A percentile compares a stretch with the other conserved stretches of the same genome.
phyloP scores from a whole-genome alignment of 1,140 invertebrate genomes.

The Formica exsecta region DNA sequence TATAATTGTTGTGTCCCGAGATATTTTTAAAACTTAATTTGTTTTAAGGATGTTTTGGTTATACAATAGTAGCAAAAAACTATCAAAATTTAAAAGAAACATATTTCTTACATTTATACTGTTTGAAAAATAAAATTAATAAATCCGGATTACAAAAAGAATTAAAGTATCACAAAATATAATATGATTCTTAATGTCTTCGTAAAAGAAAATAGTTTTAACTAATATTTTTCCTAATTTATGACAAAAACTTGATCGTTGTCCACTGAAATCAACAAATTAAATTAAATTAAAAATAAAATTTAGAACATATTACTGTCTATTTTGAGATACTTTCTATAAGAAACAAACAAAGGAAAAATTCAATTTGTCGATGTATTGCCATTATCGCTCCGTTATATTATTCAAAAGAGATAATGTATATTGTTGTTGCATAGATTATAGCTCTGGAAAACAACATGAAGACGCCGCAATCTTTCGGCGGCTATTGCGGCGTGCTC shows the following conservation, averaged over 20 bases:
- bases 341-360: neutral
- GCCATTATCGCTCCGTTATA: neutral
- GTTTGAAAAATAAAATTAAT: no score
- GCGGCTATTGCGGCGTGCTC: slow-evolving; percentile 91
- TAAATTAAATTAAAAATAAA: neutral
- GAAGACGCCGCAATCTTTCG: slow-evolving; percentile 92
- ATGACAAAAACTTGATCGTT: no score
- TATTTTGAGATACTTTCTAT: neutral
- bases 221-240: no score
- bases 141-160: no score
- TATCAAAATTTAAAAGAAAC: no score
- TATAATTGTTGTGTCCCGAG: neutral
- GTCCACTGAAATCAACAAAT: no score
- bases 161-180: no score
- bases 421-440: slow-evolving; percentile 87
- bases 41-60: neutral
- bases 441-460: slow-evolving; percentile 95
- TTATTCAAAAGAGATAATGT: slow-evolving; percentile 21
- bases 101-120: no score
- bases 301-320: neutral
- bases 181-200: no score
- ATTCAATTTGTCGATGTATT: neutral
- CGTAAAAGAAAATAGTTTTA: no score
- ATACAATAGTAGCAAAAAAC: no score
- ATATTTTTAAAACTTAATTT: neutral